A percentile compares a stretch with the other conserved stretches of the same genome.
These are phyloP conservation scores for Bimastos eiseni DNA, from an alignment of 2,888 invertebrate species.

Conservation along the genomic window DNA sequence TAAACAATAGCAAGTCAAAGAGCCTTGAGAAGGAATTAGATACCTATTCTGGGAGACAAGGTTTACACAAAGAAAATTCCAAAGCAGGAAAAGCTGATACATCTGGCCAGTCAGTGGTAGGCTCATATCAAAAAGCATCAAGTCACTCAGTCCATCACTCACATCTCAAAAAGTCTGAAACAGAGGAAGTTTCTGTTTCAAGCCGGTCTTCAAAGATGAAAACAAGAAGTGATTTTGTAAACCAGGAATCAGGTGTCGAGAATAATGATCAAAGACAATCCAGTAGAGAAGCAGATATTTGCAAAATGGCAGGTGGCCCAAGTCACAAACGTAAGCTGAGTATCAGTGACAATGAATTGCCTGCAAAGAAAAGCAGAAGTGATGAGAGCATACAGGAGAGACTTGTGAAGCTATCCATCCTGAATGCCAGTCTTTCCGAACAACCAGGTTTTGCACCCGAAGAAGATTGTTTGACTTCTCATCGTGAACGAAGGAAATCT, in stretches of 20 bases:
- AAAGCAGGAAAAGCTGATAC: background rate
- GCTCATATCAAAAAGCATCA: background rate
- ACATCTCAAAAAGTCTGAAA: background rate
- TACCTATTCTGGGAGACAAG: background rate
- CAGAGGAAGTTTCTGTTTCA: background rate
- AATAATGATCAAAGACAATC: background rate
- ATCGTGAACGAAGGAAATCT: background rate
- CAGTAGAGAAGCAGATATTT: background rate
- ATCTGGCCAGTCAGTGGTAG: background rate
- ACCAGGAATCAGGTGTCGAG: background rate
- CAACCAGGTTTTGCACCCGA: background rate
- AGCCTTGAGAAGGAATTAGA: background rate
- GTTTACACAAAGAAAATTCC: background rate
- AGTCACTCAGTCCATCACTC: background rate
- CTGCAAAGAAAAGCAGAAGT: conserved; percentile 7
- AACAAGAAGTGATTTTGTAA: background rate
- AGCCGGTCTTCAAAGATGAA: background rate
- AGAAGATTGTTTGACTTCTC: background rate
- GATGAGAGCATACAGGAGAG: conserved; percentile 1
- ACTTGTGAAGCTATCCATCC: background rate
- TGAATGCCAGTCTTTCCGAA: background rate
- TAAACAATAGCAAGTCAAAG: background rate
- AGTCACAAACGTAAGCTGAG: conserved; percentile 20
- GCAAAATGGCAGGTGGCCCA: background rate
- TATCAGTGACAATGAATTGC: background rate